Conservation (phyloP, 2,888 invertebrate genomes). For the Phyllotreta cruciferae region DNA sequence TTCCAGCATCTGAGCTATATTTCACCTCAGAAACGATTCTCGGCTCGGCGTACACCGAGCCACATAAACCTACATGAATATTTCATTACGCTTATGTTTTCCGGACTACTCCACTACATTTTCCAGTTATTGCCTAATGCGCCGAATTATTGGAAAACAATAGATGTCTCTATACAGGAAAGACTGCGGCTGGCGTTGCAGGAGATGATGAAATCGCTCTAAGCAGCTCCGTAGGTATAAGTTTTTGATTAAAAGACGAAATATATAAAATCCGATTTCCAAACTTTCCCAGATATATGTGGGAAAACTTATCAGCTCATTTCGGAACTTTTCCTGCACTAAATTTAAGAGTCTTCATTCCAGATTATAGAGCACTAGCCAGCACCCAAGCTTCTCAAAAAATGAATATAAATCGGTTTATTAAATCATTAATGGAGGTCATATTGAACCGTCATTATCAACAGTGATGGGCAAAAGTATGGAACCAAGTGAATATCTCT, state of each 20-base stretch:
- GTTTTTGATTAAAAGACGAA: slow-evolving; percentile 10
- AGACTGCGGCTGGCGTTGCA: neutral
- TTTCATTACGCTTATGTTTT: slow-evolving; percentile 11
- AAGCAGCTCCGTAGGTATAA: slow-evolving; percentile 11
- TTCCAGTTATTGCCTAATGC: slow-evolving; percentile 6
- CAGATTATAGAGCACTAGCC: no score
- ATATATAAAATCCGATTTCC: neutral
- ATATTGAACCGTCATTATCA: no score
- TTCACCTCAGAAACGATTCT: neutral
- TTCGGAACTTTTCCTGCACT: no score
- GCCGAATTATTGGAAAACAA: slow-evolving; percentile 15
- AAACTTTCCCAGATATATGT: neutral
- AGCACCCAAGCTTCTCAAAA: no score
- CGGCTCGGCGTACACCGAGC: neutral
- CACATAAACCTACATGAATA: slow-evolving; percentile 7
- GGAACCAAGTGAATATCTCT: no score
- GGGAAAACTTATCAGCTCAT: neutral
- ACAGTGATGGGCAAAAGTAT: no score
- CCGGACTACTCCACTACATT: neutral
- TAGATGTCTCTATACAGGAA: neutral
- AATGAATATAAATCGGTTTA: no score
- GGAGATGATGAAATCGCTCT: slow-evolving; percentile 7
- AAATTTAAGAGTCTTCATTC: no score
- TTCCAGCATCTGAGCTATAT: neutral
- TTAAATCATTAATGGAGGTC: no score